Evolutionary conservation across 2,888 invertebrate genomes (phyloP).

Genomic region (Chymomyza fuscimana): DNA sequence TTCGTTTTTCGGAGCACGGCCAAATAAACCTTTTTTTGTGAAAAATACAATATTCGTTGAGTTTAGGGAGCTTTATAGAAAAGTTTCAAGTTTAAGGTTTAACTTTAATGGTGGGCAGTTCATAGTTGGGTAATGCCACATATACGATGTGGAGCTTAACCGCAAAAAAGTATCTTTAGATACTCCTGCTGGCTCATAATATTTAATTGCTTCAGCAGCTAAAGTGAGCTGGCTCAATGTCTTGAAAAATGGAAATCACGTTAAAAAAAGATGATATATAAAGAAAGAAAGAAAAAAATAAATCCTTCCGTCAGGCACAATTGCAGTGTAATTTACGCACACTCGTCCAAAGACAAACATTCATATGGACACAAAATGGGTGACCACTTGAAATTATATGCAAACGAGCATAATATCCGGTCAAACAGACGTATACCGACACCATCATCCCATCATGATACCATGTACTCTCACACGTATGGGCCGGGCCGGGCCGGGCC

Average conservation of each 20-base stretch:
- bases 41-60: too few species aligned
- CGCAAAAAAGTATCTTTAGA: too few species aligned
- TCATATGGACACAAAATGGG: slow-evolving; percentile 4
- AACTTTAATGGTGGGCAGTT: too few species aligned
- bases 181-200: too few species aligned
- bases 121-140: too few species aligned
- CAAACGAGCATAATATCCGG: slow-evolving; percentile 75
- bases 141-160: too few species aligned
- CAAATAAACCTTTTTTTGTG: too few species aligned
- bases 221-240: too few species aligned
- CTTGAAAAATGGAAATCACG: background rate
- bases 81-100: too few species aligned
- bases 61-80: too few species aligned
- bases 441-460: background rate
- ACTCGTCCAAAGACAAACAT: background rate
- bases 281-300: background rate
- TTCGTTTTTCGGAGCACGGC: too few species aligned
- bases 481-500: background rate
- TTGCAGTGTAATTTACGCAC: background rate
- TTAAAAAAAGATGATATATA: background rate
- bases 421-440: slow-evolving; percentile 57
- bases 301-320: background rate
- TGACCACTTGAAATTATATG: slow-evolving; percentile 61
- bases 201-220: too few species aligned
- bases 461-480: background rate